phyloP scores from a whole-genome alignment of 2,113 vertebrate genomes.

The Rhizomys pruinosus region DNA sequence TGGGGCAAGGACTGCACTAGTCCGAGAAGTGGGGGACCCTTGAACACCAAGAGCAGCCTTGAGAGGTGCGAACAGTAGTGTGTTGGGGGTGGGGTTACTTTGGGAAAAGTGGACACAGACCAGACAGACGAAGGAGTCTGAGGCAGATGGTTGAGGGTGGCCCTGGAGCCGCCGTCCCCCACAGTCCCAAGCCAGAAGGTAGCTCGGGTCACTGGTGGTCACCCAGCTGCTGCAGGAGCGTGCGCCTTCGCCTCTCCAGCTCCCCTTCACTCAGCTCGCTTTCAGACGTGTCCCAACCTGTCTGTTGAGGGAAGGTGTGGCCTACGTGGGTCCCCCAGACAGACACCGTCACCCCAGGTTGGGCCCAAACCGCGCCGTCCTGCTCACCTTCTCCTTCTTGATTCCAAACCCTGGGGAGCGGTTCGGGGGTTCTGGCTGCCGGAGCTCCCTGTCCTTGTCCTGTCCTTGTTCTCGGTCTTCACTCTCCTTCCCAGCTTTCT shows the following conservation, averaged over 20 bases:
- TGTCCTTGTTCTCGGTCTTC: conserved; percentile 81
- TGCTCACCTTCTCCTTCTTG: conserved; percentile 86
- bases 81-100: conserved; percentile 55
- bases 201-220: conserved; percentile 82
- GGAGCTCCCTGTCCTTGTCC: conserved; percentile 81
- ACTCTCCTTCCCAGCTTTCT: conserved; percentile 78
- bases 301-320: conserved; percentile 78
- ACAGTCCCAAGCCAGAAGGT: conserved; percentile 56
- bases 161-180: conserved; percentile 57
- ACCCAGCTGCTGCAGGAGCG: conserved; percentile 86
- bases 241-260: conserved; percentile 85
- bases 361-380: not conserved
- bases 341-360: not conserved
- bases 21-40: conserved; percentile 59
- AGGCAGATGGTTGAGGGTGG: conserved; percentile 42
- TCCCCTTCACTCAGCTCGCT: conserved; percentile 88
- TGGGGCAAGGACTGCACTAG: conserved; percentile 64
- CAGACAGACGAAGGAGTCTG: conserved; percentile 68
- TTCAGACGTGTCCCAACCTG: conserved; percentile 88
- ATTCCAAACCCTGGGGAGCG: conserved; percentile 81
- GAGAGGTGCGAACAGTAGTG: conserved; percentile 44
- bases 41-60: conserved; percentile 56
- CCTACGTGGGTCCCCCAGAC: conserved; percentile 53
- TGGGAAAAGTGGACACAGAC: conserved; percentile 65
- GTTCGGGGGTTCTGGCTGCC: conserved; percentile 74